phyloP scores from a whole-genome alignment of 2,888 invertebrate genomes.

The Thelaira solivaga region DNA sequence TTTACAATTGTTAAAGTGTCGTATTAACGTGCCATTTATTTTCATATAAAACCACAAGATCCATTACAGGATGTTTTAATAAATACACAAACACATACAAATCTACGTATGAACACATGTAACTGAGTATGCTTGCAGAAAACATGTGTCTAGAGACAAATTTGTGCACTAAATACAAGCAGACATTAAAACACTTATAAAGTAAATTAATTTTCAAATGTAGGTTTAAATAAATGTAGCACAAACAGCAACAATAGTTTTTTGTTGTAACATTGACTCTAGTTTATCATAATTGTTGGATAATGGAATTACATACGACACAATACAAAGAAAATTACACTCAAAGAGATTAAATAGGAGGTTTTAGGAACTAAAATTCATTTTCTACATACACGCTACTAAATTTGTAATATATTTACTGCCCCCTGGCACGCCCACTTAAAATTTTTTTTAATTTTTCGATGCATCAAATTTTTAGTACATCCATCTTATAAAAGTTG shows the following conservation, averaged over 20 bases:
- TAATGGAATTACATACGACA: background rate
- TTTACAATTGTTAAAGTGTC: slow-evolving; percentile 66
- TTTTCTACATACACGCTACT: too few relatives aligned
- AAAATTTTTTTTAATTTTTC: too few relatives aligned
- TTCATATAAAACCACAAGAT: slow-evolving; percentile 70
- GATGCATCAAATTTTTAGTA: too few relatives aligned
- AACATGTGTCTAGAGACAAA: too few relatives aligned
- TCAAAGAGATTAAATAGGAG: background rate
- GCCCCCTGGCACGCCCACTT: too few relatives aligned
- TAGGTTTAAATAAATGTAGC: background rate
- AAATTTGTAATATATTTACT: too few relatives aligned
- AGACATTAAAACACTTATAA: background rate
- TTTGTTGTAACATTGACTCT: background rate
- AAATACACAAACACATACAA: slow-evolving; percentile 57
- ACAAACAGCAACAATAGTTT: background rate
- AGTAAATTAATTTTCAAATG: background rate
- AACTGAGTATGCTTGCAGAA: too few relatives aligned
- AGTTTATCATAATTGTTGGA: too few relatives aligned
- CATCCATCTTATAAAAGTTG: too few relatives aligned
- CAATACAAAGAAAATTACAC: background rate
- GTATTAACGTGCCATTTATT: slow-evolving; percentile 70
- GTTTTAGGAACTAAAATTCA: too few relatives aligned
- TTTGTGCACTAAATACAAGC: background rate
- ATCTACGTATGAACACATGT: too few relatives aligned
- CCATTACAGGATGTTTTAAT: slow-evolving; percentile 73